Conservation (phyloP, 2,888 invertebrate genomes). For the Eilema caniola region DNA sequence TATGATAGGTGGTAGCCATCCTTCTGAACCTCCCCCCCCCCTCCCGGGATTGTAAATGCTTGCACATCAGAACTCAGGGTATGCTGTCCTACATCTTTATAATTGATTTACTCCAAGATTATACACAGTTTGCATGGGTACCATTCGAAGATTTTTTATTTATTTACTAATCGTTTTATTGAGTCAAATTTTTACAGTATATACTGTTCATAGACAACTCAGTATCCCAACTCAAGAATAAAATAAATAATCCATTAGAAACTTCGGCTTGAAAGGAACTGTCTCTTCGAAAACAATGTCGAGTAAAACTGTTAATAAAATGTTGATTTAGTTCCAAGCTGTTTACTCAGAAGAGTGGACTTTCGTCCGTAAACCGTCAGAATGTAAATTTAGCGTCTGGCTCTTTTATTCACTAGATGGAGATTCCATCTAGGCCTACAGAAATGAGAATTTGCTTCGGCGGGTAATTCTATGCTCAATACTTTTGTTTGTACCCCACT, state of each 20-base stretch:
- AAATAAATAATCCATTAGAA: constrained; percentile 31
- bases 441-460: constrained; percentile 68
- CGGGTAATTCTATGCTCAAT: constrained; percentile 63
- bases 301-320: constrained; percentile 56
- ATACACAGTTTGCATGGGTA: too few species aligned
- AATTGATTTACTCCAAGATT: neutral
- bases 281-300: constrained; percentile 26
- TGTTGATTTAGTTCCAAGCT: constrained; percentile 62
- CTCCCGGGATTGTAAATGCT: too few species aligned
- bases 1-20: neutral
- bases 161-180: neutral
- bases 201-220: neutral
- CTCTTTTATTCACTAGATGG: constrained; percentile 52
- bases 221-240: constrained; percentile 18
- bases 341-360: constrained; percentile 60
- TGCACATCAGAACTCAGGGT: too few species aligned
- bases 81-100: neutral
- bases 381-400: constrained; percentile 72
- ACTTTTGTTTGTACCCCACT: constrained; percentile 57
- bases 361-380: constrained; percentile 62
- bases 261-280: constrained; percentile 19
- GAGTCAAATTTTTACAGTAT: neutral
- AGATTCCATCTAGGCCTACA: constrained; percentile 64
- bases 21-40: too few species aligned
- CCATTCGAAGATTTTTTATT: neutral